Conservation (phyloP, 1,140 invertebrate genomes). For the Drosophila oshimai region DNA sequence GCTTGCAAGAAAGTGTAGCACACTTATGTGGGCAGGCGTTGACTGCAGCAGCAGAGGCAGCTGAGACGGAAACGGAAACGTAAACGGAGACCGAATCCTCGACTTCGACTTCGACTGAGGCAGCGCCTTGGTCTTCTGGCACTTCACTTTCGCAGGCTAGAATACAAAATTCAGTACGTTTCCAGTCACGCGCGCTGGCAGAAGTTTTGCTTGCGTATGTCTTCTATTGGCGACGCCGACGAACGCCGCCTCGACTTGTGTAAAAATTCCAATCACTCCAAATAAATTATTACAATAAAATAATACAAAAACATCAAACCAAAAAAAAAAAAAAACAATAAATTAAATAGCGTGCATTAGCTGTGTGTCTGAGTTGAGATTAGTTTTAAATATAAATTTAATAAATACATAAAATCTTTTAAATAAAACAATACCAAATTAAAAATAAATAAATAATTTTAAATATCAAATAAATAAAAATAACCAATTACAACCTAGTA, state of each 20-base stretch:
- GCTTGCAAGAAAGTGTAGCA: conserved; percentile 79
- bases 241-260: conserved; percentile 70
- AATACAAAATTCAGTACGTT: conserved; percentile 81
- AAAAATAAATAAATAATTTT: conserved; percentile 21
- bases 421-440: conserved; percentile 16
- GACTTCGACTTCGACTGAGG: conserved; percentile 36
- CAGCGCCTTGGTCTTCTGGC: conserved; percentile 74
- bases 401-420: background rate
- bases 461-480: conserved; percentile 22
- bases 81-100: conserved; percentile 24
- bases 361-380: conserved; percentile 35
- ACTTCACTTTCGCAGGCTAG: conserved; percentile 71
- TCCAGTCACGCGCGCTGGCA: conserved; percentile 80
- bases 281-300: conserved; percentile 32
- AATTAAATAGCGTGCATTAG: conserved; percentile 40
- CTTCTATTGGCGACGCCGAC: conserved; percentile 61
- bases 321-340: conserved; percentile 20
- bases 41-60: conserved; percentile 54
- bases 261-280: conserved; percentile 61
- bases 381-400: conserved; percentile 19
- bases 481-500: conserved; percentile 30
- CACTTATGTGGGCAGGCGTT: conserved; percentile 67
- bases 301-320: conserved; percentile 24
- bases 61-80: conserved; percentile 19
- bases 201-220: conserved; percentile 75